These are phyloP conservation scores for Drosophila ercepeae DNA, from an alignment of 1,140 invertebrate genomes.

Conservation along the genomic window DNA sequence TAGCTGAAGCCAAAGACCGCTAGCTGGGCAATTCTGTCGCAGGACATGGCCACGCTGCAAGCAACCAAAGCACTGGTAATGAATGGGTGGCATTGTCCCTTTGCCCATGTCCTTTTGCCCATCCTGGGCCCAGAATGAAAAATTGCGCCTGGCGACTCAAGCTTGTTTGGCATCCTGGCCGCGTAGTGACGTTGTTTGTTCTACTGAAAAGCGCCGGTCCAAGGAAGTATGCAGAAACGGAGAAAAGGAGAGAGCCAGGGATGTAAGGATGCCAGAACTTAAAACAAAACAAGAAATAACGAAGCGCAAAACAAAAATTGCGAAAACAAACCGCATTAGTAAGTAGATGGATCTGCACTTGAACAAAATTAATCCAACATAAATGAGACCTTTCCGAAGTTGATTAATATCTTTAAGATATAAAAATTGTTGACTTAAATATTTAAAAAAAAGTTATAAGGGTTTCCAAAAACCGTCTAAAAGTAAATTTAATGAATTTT, in stretches of 20 bases:
- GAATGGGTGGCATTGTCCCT: conserved; percentile 59
- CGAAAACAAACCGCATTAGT: conserved; percentile 78
- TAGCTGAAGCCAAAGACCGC: neutral
- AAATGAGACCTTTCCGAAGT: neutral
- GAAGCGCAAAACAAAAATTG: conserved; percentile 69
- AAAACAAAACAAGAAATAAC: conserved; percentile 78
- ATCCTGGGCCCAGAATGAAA: conserved; percentile 61
- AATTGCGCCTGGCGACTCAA: conserved; percentile 69
- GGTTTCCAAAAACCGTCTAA: no score
- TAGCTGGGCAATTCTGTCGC: conserved; percentile 8
- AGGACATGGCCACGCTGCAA: conserved; percentile 41
- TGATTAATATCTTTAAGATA: no score
- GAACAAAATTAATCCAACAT: neutral
- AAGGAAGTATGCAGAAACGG: conserved; percentile 25
- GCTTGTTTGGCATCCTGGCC: conserved; percentile 78
- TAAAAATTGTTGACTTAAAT: no score
- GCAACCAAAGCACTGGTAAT: conserved; percentile 68
- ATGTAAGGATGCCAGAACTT: conserved; percentile 36
- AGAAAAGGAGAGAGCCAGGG: conserved; percentile 4
- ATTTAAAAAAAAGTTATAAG: neutral
- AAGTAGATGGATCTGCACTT: conserved; percentile 36
- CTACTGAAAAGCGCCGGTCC: conserved; percentile 30
- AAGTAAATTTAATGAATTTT: neutral
- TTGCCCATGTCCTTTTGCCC: conserved; percentile 19
- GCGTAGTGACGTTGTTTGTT: conserved; percentile 77